phyloP scores from a whole-genome alignment of 2,113 vertebrate genomes.

The Falco punctatus region DNA sequence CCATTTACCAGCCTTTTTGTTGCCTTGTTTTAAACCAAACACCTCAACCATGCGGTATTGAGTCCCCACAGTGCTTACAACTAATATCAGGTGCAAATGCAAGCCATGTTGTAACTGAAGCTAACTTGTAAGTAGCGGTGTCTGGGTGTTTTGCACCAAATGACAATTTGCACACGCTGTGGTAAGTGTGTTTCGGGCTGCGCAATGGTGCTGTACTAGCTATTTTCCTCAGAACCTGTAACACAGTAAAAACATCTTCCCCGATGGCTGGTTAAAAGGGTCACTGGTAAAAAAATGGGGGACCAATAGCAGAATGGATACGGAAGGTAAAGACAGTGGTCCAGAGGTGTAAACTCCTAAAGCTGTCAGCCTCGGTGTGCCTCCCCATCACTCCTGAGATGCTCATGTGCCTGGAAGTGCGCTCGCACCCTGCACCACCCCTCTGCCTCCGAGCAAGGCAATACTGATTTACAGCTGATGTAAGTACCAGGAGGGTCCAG shows the following conservation, averaged over 20 bases:
- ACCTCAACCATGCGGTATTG: not conserved
- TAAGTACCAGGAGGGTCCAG: not conserved
- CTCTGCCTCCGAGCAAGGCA: fast-evolving
- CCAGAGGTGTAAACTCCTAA: not conserved
- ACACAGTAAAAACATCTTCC: not conserved
- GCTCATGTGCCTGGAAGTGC: not conserved
- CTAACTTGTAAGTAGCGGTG: not conserved
- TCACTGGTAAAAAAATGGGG: not conserved
- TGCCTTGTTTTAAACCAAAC: not conserved
- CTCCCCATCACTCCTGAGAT: not conserved
- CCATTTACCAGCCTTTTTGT: not conserved
- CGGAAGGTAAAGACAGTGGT: fast-evolving
- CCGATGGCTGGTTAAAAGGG: not conserved
- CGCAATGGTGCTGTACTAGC: not conserved
- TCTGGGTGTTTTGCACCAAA: not conserved
- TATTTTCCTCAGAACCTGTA: not conserved
- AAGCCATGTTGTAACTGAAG: not conserved
- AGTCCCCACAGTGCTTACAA: not conserved
- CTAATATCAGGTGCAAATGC: not conserved
- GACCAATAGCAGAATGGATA: not conserved
- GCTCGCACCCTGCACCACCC: not conserved
- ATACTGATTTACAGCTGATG: not conserved
- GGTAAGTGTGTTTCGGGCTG: not conserved
- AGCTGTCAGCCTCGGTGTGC: not conserved
- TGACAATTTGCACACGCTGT: not conserved